phyloP scores from a whole-genome alignment of 2,113 vertebrate genomes.

The Megaceryle torquata region DNA sequence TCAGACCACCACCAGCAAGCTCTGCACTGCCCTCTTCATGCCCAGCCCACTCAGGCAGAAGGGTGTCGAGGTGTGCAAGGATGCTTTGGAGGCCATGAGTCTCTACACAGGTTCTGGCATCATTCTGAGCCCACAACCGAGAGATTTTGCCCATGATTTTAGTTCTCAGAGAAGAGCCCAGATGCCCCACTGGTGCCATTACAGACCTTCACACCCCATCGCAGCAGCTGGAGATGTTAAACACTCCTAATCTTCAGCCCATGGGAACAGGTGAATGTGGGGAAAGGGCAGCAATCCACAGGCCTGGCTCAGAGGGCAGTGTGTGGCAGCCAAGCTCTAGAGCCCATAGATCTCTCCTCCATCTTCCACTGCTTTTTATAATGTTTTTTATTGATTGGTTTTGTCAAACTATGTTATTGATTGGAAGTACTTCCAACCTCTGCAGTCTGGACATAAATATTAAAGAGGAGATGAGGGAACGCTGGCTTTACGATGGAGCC shows the following conservation, averaged over 20 bases:
- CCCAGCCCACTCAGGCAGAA: not conserved
- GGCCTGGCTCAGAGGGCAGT: not conserved
- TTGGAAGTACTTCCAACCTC: not conserved
- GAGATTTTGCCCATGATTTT: not conserved
- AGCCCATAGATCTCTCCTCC: not conserved
- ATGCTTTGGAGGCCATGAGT: not conserved
- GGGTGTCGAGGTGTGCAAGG: accelerated
- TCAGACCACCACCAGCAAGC: not conserved
- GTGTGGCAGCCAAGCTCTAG: accelerated
- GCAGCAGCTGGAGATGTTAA: not conserved
- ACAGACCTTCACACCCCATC: not conserved
- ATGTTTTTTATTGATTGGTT: not conserved
- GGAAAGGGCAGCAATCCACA: not conserved
- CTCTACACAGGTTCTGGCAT: not conserved
- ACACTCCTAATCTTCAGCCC: not conserved
- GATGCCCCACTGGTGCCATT: not conserved
- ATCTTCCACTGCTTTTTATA: not conserved
- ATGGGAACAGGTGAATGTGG: accelerated
- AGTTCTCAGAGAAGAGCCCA: not conserved
- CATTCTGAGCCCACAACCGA: not conserved
- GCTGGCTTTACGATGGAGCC: not conserved
- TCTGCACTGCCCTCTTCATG: not conserved
- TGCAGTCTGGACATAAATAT: not conserved
- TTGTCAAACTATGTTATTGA: constrained; percentile 1
- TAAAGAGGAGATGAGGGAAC: not conserved